Percentiles rank a stretch among this genome's conserved stretches.
These are phyloP conservation scores for Polypedilum vanderplanki DNA, from an alignment of 1,140 invertebrate genomes.

Conservation along the genomic window DNA sequence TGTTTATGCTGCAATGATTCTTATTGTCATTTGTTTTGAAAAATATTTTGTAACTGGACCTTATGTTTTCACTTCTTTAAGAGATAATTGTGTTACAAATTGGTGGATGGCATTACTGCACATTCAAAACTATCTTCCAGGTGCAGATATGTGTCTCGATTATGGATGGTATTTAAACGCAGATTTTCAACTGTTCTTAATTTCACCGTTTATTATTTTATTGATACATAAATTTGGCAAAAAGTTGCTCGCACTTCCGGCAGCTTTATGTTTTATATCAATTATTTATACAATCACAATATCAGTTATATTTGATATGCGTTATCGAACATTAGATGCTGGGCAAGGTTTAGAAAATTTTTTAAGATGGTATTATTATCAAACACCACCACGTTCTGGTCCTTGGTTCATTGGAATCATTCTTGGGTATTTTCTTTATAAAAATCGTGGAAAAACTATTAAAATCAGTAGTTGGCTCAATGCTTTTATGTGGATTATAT, in stretches of 20 bases:
- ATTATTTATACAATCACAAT: neutral
- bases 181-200: neutral
- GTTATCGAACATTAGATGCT: neutral
- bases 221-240: neutral
- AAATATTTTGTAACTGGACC: neutral
- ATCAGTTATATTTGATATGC: neutral
- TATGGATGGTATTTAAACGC: neutral
- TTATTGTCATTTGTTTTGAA: neutral
- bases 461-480: neutral
- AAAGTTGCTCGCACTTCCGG: neutral
- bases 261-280: neutral
- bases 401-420: neutral
- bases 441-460: neutral
- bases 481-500: neutral
- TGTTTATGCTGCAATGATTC: neutral
- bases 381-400: neutral
- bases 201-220: neutral
- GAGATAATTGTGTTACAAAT: neutral
- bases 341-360: neutral
- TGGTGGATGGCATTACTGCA: neutral
- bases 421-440: neutral
- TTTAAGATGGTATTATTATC: neutral
- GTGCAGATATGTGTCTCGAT: neutral
- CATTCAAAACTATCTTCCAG: neutral
- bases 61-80: neutral